Base-by-base conservation (phyloP, 2,113 vertebrate species). In the Labrus mixtus region DNA sequence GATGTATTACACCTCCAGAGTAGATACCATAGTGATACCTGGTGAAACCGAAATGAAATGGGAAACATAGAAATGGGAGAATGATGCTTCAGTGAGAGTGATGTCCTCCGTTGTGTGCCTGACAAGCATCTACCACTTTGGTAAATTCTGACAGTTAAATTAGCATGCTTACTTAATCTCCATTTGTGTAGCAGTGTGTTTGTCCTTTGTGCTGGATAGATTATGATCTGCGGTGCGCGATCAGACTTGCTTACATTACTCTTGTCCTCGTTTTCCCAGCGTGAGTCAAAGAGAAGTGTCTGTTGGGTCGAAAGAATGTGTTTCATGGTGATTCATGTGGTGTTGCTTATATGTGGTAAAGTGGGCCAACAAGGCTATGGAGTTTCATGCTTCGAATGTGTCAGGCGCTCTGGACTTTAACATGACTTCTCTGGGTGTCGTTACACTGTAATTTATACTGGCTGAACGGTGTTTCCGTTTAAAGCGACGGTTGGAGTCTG, bases 161-260 rank as follows among this genome's bases (percentile, higher is more conserved):
- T 13, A 60, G 3, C 25, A 6, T 87, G 78, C 68, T 81, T 80
- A 82, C 59, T 60, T 20, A 45, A 69, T 79, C 46, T 60, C 45
- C 23, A 37, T 48, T 68, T 84, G 83, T 83, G 62, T 77, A 71
- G 75, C 25, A 6, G 46, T 0, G 51, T 86, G 85, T 87, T 86
- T 88, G 82, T 71, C 80, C 68, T 81, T 85, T 82, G 69, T 56
- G 8, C 67, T 19, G 48, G 69, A 33, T 59, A 73, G 55, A 73
- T 81, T 77, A 76, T 63, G 68, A 87, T 82, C 82, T 81, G 83
- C 55, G 84, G 80, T 55, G 20, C 15, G 68, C 9, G 82, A 81
- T 88, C 68, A 79, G 56, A 67, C 76, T 73, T 88, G 87, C 78
- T 89, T 88, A 89, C 73, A 37, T 65, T 88, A 67, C 59, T n/a